Conservation (phyloP, 2,888 invertebrate species). For the Ditula angustiorana region DNA sequence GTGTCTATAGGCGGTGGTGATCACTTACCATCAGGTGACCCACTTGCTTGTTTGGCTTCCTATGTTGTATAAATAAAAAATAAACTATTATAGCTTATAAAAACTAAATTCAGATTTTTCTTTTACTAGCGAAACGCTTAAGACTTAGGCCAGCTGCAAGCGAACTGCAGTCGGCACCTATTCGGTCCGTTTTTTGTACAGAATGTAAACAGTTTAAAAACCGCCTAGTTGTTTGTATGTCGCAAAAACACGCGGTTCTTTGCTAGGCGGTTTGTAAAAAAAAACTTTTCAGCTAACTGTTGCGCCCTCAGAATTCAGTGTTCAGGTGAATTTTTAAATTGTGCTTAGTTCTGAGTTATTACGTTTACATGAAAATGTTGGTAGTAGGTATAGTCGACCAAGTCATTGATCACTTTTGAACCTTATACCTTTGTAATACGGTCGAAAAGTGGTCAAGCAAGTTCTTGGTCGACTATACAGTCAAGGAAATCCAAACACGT, state of each 20-base stretch:
- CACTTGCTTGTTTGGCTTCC: no score
- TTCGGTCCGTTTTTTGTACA: conserved; percentile 8
- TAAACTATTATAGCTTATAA: no score
- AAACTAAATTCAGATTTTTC: background rate
- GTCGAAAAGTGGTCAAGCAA: no score
- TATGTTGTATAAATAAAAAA: no score
- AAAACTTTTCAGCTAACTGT: background rate
- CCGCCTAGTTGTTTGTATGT: conserved; percentile 4
- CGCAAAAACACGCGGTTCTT: conserved; percentile 15
- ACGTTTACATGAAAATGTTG: background rate
- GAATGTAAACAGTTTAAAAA: conserved; percentile 25
- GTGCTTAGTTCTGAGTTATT: background rate
- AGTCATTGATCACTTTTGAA: no score
- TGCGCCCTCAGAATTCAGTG: background rate
- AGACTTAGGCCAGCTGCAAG: background rate
- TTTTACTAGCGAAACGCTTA: background rate
- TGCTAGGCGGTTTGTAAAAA: background rate
- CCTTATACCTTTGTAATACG: no score
- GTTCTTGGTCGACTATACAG: no score
- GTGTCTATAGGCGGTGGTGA: no score
- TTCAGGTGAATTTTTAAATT: background rate
- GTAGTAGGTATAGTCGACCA: no score
- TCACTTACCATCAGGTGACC: no score
- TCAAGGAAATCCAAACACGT: no score
- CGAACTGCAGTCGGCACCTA: conserved; percentile 9